phyloP scores from a whole-genome alignment of 2,797 vertebrate genomes.

The Varecia variegata region DNA sequence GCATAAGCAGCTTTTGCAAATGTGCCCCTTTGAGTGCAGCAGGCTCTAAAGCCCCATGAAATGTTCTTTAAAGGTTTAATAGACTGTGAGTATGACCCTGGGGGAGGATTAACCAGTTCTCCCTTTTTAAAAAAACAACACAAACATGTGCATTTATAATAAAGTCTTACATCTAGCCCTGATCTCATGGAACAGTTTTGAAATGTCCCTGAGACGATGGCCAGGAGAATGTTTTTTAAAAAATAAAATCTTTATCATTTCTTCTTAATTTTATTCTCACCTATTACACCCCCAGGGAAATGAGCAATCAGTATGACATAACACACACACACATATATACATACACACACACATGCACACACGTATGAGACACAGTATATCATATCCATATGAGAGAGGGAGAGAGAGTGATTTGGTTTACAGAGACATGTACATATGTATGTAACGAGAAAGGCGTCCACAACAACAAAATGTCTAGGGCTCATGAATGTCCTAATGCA shows the following conservation, averaged over 20 bases:
- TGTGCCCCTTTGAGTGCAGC: neutral
- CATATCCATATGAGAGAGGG: neutral
- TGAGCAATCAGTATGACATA: neutral
- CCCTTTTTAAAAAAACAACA: neutral
- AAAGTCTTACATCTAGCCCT: neutral
- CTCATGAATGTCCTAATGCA: neutral
- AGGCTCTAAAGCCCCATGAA: neutral
- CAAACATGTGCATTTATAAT: neutral
- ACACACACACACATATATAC: neutral
- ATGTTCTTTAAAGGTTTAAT: slow-evolving; percentile 9
- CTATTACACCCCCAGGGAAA: neutral
- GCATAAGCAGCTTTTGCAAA: neutral
- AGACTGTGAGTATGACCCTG: neutral
- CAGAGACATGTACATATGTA: no score
- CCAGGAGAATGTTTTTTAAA: neutral
- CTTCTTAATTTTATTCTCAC: neutral
- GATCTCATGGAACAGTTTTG: neutral
- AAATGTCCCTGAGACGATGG: neutral
- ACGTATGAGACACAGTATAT: neutral
- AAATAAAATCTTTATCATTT: neutral
- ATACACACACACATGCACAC: neutral
- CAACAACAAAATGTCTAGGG: neutral
- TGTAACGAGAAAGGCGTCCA: neutral
- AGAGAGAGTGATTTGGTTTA: neutral
- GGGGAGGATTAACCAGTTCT: neutral